These are phyloP conservation scores for Rambutsinella grinnellia DNA, from an alignment of 2,888 invertebrate species.

Conservation along the genomic window DNA sequence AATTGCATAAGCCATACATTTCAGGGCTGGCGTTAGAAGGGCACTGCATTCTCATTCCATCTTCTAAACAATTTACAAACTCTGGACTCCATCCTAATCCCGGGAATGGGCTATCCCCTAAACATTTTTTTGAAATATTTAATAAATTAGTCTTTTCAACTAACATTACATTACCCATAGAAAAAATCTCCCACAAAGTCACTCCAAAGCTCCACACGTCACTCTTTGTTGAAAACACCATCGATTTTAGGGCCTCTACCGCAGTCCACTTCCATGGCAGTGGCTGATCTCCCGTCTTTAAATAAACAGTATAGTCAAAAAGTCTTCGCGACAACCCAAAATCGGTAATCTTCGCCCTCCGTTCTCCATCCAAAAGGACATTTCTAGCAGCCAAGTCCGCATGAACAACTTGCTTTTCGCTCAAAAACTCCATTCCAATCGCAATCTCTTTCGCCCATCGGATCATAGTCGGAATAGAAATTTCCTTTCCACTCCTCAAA, in stretches of 20 bases:
- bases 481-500: neutral
- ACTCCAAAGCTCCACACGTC: neutral
- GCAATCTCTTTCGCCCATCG: conserved; percentile 5
- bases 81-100: neutral
- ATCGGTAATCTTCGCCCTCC: conserved; percentile 10
- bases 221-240: neutral
- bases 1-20: no score
- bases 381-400: conserved; percentile 22
- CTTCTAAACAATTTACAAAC: neutral
- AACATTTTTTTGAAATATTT: neutral
- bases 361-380: neutral
- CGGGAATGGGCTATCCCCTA: neutral
- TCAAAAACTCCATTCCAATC: neutral
- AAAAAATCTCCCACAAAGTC: neutral
- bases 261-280: neutral
- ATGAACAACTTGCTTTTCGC: conserved; percentile 7
- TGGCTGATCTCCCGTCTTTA: conserved; percentile 8
- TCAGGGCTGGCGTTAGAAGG: no score
- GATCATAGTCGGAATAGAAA: neutral
- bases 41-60: conserved; percentile 2
- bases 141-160: neutral
- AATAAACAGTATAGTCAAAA: conserved; percentile 13
- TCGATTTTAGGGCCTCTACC: neutral
- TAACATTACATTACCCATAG: neutral
- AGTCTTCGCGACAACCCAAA: conserved; percentile 16